Evolutionary conservation across 1,140 invertebrate species (phyloP).

Genomic region (Drosophila pseudoananassae): DNA sequence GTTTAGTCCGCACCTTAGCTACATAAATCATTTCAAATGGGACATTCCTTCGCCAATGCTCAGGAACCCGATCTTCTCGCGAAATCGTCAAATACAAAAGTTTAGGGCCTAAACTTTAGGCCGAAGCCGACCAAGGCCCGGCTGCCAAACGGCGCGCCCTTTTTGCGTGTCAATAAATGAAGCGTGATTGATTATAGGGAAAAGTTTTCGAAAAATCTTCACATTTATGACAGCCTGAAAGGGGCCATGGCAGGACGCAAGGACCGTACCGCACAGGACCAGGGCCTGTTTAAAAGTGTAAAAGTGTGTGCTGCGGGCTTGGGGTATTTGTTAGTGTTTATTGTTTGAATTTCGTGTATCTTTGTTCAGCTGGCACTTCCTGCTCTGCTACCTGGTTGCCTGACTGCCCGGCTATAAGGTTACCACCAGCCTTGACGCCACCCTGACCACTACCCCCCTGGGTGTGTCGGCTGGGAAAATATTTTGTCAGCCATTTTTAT

Average conservation of each 20-base stretch:
- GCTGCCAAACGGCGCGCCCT: slow-evolving; percentile 53
- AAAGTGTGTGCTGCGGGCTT: slow-evolving; percentile 28
- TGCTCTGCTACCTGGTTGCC: background rate
- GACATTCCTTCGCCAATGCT: slow-evolving; percentile 51
- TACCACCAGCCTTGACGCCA: too few species aligned
- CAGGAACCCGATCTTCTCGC: slow-evolving; percentile 10
- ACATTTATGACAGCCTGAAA: slow-evolving; percentile 52
- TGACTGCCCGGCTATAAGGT: background rate
- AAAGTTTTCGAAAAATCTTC: slow-evolving; percentile 67
- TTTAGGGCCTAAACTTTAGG: slow-evolving; percentile 68
- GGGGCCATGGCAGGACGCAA: background rate
- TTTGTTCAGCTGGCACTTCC: slow-evolving; percentile 44
- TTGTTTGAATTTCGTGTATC: slow-evolving; percentile 75
- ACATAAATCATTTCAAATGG: slow-evolving; percentile 52
- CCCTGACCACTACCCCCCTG: slow-evolving; percentile 2
- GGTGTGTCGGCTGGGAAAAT: slow-evolving; percentile 59
- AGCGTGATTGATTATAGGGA: slow-evolving; percentile 78
- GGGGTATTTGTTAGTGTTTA: slow-evolving; percentile 56
- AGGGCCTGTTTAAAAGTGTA: background rate
- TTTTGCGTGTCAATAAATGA: slow-evolving; percentile 79
- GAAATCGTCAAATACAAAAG: slow-evolving; percentile 62
- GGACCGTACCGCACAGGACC: background rate
- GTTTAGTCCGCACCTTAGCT: slow-evolving; percentile 41
- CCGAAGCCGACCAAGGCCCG: slow-evolving; percentile 3
- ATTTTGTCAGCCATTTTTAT: slow-evolving; percentile 82